Percentiles rank a stretch among this genome's conserved stretches.
Evolutionary conservation across 2,797 vertebrate genomes (phyloP).

Genomic region (Rallus crepitans): DNA sequence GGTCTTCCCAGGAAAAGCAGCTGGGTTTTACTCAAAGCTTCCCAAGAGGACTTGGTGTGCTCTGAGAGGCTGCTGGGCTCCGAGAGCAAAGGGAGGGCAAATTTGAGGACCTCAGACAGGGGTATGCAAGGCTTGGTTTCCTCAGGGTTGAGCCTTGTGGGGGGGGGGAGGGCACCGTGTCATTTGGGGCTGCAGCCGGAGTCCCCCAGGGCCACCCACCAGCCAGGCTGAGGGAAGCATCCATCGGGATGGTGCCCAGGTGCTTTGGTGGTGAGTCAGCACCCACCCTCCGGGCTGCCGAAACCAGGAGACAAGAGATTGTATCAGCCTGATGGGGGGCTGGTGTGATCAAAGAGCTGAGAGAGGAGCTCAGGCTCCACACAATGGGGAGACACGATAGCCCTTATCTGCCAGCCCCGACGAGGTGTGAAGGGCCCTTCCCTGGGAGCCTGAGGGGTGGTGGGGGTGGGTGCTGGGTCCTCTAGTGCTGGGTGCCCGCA

Average conservation of each 20-base stretch:
- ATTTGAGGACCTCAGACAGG: fast-evolving
- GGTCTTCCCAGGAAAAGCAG: not conserved
- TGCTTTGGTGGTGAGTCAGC: constrained; percentile 48
- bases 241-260: not conserved
- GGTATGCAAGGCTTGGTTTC: not conserved
- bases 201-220: not conserved
- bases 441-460: not conserved
- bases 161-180: not conserved
- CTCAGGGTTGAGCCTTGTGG: not conserved
- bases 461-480: not conserved
- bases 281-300: constrained; percentile 18
- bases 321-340: constrained; percentile 40
- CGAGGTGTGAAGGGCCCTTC: constrained; percentile 31
- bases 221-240: not conserved
- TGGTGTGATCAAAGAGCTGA: constrained; percentile 45
- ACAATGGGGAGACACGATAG: constrained; percentile 35
- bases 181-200: not conserved
- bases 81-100: not conserved
- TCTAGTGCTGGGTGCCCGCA: not conserved
- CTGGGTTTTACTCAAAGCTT: not conserved
- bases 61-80: not conserved
- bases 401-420: constrained; percentile 14
- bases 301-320: constrained; percentile 34
- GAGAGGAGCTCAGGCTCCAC: not conserved
- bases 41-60: not conserved